Evolutionary conservation across 2,888 invertebrate genomes (phyloP).

Genomic region (Drosophila subsilvestris): DNA sequence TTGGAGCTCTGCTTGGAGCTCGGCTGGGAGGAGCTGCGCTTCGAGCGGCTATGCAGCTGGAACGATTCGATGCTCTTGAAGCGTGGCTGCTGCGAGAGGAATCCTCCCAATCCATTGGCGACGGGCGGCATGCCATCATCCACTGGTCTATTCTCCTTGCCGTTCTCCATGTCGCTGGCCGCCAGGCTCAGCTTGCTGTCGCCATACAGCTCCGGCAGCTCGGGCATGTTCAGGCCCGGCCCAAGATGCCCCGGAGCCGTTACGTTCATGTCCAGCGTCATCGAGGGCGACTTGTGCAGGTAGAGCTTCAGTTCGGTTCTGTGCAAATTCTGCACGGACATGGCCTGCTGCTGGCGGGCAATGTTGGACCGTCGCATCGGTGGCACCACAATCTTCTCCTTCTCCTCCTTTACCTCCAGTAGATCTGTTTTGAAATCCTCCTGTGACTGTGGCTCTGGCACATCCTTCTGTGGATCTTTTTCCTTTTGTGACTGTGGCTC

Average conservation of each 20-base stretch:
- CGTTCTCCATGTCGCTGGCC: slow-evolving; percentile 53
- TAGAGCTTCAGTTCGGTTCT: slow-evolving; percentile 81
- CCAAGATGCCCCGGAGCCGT: slow-evolving; percentile 69
- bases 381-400: slow-evolving; percentile 24
- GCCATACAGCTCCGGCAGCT: slow-evolving; percentile 74
- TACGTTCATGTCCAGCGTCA: slow-evolving; percentile 71
- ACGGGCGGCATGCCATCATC: slow-evolving; percentile 1
- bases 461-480: not conserved
- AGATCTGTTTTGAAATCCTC: slow-evolving; percentile 4
- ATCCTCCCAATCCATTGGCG: slow-evolving; percentile 38
- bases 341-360: slow-evolving; percentile 76
- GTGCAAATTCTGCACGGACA: slow-evolving; percentile 82
- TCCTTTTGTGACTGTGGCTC: not conserved
- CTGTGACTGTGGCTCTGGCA: not conserved
- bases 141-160: slow-evolving; percentile 76
- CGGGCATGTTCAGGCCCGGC: slow-evolving; percentile 63
- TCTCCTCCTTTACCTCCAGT: not conserved
- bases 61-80: slow-evolving; percentile 82
- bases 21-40: slow-evolving; percentile 75
- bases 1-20: slow-evolving; percentile 74
- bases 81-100: slow-evolving; percentile 62
- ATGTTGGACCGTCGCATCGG: slow-evolving; percentile 48
- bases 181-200: slow-evolving; percentile 66
- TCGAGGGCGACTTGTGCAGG: slow-evolving; percentile 81
- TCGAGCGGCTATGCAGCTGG: slow-evolving; percentile 21